A percentile compares a stretch with the other conserved stretches of the same genome.
Conservation (phyloP, 2,113 vertebrate genomes). For the Heterotis niloticus region DNA sequence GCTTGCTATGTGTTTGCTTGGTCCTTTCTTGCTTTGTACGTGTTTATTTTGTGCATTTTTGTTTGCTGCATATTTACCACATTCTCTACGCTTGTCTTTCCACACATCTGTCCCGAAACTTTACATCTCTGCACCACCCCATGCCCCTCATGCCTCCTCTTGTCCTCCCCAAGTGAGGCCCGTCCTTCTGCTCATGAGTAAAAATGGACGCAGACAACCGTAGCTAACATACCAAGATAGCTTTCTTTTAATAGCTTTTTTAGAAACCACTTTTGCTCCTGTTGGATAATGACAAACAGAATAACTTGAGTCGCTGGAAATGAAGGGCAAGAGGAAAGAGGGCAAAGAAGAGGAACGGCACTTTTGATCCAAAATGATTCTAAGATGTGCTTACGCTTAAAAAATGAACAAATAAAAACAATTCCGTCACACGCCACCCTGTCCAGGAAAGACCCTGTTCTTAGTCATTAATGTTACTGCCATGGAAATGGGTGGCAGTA, state of each 20-base stretch:
- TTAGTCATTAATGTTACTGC: constrained; percentile 14
- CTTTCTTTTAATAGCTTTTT: constrained; percentile 70
- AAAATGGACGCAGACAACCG: constrained; percentile 23
- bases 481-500: constrained; percentile 8
- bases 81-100: background rate
- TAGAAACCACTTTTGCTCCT: constrained; percentile 67
- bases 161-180: too few species aligned
- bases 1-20: background rate
- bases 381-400: constrained; percentile 23
- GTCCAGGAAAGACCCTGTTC: constrained; percentile 16
- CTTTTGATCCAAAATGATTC: constrained; percentile 47
- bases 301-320: constrained; percentile 50
- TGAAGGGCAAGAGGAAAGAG: constrained; percentile 8
- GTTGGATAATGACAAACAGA: constrained; percentile 64
- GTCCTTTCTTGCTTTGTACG: too few species aligned
- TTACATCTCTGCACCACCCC: background rate
- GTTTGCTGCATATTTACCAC: background rate
- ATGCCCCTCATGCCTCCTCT: too few species aligned
- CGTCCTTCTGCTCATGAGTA: background rate
- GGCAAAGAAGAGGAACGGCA: constrained; percentile 27
- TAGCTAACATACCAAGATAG: constrained; percentile 56
- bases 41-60: background rate
- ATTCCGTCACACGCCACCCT: constrained; percentile 22
- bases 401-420: constrained; percentile 35
- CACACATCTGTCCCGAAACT: background rate